Conservation (phyloP, 2,797 vertebrate genomes). For the Chlorospingus flavigularis region DNA sequence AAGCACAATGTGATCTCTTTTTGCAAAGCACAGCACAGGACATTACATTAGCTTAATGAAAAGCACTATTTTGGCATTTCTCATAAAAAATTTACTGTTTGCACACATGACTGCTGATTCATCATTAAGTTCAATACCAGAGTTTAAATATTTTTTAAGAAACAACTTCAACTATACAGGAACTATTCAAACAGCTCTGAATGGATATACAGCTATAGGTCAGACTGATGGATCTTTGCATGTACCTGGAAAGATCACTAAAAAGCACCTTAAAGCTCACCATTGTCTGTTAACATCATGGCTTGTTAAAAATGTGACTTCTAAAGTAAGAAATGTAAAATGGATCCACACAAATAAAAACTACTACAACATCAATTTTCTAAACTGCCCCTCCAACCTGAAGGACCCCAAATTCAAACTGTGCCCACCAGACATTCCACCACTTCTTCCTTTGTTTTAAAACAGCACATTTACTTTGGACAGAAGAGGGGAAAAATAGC, state of each 20-base stretch:
- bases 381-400: neutral
- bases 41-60: neutral
- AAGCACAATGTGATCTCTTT: neutral
- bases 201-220: neutral
- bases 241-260: neutral
- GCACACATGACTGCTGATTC: neutral
- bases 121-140: neutral
- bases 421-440: neutral
- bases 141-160: neutral
- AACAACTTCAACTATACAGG: neutral
- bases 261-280: neutral
- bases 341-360: neutral
- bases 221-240: neutral
- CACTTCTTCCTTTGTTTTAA: constrained; percentile 38
- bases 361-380: neutral
- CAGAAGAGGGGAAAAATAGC: constrained; percentile 13
- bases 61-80: neutral
- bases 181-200: neutral
- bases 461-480: constrained; percentile 46
- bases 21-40: neutral
- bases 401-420: neutral
- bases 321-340: neutral
- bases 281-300: neutral
- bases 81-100: neutral
- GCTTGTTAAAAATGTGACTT: neutral